Conservation (phyloP, 2,797 vertebrate genomes). For the Onychomys arenicola region DNA sequence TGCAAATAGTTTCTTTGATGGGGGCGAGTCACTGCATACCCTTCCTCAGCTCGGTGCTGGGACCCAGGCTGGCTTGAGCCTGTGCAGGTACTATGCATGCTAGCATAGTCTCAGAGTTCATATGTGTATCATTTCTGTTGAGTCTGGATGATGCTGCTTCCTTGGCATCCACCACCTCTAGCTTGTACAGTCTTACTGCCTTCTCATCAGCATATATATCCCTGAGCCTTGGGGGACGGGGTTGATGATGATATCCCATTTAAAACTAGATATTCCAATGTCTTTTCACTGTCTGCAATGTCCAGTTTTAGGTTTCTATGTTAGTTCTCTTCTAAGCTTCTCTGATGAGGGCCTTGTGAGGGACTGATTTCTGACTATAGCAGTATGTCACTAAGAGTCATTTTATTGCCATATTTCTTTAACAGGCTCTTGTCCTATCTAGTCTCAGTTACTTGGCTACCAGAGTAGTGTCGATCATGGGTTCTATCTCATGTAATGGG, state of each 20-base stretch:
- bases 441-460: neutral
- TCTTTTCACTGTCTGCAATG: neutral
- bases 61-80: neutral
- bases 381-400: neutral
- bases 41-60: neutral
- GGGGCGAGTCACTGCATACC: neutral
- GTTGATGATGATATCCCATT: neutral
- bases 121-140: neutral
- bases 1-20: neutral
- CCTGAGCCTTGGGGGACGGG: neutral
- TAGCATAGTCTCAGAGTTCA: neutral
- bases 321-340: neutral
- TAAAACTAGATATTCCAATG: neutral
- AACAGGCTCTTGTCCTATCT: neutral
- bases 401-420: neutral
- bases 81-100: neutral
- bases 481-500: neutral
- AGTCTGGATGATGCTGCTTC: neutral
- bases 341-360: neutral
- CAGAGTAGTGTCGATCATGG: neutral
- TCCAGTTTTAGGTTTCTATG: neutral
- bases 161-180: neutral
- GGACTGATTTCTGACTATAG: neutral
- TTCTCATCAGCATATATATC: neutral
- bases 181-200: neutral